Percentiles rank a stretch among this genome's conserved stretches.
Evolutionary conservation across 2,113 vertebrate species (phyloP).

Genomic region (Atrichornis clamosus): DNA sequence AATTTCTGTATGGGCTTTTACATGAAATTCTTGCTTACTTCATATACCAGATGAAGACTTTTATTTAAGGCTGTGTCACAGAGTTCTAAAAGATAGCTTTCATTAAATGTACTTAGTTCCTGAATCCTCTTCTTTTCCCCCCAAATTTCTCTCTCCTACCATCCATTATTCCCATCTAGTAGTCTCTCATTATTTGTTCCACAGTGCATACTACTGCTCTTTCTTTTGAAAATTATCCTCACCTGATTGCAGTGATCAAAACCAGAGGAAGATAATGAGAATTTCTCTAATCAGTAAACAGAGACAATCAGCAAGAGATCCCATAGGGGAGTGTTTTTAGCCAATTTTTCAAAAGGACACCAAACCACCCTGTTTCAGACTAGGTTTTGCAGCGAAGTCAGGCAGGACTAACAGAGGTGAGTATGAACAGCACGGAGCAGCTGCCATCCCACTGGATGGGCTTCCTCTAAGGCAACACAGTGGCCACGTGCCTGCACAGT

Average conservation of each 20-base stretch:
- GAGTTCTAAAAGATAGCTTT: background rate
- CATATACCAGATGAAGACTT: background rate
- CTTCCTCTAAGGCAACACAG: background rate
- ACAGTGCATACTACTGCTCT: background rate
- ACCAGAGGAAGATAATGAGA: background rate
- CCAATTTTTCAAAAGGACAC: background rate
- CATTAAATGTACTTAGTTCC: background rate
- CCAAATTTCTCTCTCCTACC: background rate
- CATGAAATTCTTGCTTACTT: background rate
- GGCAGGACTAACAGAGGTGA: background rate
- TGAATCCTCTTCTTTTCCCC: background rate
- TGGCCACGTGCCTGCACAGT: accelerated
- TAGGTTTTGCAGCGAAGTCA: background rate
- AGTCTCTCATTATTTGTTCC: background rate
- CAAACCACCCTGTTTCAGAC: background rate
- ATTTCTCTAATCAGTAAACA: background rate
- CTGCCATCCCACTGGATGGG: background rate
- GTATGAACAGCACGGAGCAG: background rate
- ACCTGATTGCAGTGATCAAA: background rate
- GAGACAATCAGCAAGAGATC: background rate
- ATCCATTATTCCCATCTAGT: background rate
- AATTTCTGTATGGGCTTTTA: background rate
- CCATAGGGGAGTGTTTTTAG: background rate
- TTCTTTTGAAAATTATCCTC: background rate
- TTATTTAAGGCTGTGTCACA: background rate